Evolutionary conservation across 2,888 invertebrate genomes (phyloP), one percentile per base, ranked within the genome.

Genomic region (Villa cingulata): DNA sequence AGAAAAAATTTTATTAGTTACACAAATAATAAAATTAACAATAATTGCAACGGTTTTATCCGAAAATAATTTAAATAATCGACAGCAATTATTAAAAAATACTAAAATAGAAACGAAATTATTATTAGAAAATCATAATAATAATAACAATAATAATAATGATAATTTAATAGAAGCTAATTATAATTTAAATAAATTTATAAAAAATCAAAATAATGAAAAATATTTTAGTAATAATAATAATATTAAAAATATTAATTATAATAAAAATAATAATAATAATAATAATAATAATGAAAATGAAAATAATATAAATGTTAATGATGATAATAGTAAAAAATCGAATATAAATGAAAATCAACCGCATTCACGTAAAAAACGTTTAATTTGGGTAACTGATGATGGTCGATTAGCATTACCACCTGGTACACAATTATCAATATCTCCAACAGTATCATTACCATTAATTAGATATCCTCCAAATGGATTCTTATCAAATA

Each of bases 391-490:
- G 88, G 78, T 89, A 53, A 88, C 88, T 12, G 83, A 85, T 54
- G 88, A 88, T 63, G 87, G 88, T 2, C 73, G 88, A 7, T 68
- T 89, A 58, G 88, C 88, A 1, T 63, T 89, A 55, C 89, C 89
- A 2, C 89, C 88, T 1, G 87, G 87, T 39, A 87, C 88, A 0
- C 74, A 82, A 3, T 73, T 89, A 69, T 76, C 83, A 23, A 82
- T 88, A 55, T 78, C 85, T 4, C 88, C 88, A 12, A 86, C 88
- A 6, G 66, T 88, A 40, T 81, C 86, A 6, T 71, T 88, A 72
- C 88, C 88, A 12, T 80, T 88, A 59, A 85, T 88, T 4, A 72
- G 88, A 57, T 83, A 88, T 72, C 88, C 88, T 10, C 87, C 86
- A 0, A 81, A 84, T 60, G 88, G 88, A 45, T 88, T 88, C 66